Conservation (phyloP, 2,113 vertebrate genomes). For the Onychostoma macrolepis region DNA sequence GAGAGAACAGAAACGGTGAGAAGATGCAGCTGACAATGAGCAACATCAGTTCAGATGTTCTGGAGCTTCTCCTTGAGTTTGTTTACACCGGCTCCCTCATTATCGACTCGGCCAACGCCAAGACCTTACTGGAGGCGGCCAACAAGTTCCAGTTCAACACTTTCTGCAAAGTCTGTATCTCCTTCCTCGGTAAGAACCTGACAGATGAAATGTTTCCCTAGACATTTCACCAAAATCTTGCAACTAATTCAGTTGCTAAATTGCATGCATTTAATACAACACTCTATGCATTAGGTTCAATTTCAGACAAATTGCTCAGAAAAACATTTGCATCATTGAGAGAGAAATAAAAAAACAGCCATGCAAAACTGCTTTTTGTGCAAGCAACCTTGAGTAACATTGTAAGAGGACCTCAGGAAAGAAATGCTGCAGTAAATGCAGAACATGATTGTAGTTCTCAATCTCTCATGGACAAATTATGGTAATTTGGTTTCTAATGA, state of each 20-base stretch:
- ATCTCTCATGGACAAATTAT: constrained; percentile 14
- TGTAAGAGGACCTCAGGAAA: background rate
- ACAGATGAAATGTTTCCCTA: background rate
- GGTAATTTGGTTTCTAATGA: constrained; percentile 3
- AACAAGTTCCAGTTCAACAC: constrained; percentile 99
- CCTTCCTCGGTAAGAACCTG: constrained; percentile 88
- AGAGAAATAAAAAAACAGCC: no score
- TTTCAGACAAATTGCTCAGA: background rate
- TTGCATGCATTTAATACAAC: background rate
- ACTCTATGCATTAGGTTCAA: background rate
- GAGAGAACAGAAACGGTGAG: constrained; percentile 85
- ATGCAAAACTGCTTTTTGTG: background rate
- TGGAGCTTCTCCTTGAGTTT: constrained; percentile 96
- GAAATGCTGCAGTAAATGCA: background rate
- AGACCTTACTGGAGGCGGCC: constrained; percentile 95
- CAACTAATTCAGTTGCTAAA: background rate
- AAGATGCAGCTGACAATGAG: constrained; percentile 93
- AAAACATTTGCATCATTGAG: no score
- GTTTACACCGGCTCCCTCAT: constrained; percentile 98
- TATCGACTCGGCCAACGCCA: constrained; percentile 96
- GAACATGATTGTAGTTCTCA: background rate
- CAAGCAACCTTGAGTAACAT: background rate
- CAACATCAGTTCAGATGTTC: constrained; percentile 89
- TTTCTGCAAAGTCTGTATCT: constrained; percentile 98
- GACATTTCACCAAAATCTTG: background rate